Evolutionary conservation across 2,113 vertebrate genomes (phyloP).

Genomic region (Poeciliopsis turrubarensis): DNA sequence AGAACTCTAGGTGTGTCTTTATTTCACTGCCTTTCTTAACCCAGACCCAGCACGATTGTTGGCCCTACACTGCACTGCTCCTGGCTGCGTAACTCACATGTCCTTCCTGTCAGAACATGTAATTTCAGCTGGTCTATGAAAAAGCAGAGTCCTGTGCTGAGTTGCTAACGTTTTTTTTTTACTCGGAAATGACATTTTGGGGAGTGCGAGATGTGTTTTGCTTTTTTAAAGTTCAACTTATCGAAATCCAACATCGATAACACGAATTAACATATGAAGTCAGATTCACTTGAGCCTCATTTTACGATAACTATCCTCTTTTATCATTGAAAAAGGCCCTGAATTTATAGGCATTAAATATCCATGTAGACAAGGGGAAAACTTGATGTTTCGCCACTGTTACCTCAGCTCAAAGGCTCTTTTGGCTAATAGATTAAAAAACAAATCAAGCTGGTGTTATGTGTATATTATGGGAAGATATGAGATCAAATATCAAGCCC

Average conservation of each 20-base stretch:
- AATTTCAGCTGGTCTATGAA: constrained; percentile 56
- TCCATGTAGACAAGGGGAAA: no score
- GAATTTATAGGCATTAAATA: no score
- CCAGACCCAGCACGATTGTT: constrained; percentile 32
- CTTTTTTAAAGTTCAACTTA: not conserved
- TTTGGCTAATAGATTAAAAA: no score
- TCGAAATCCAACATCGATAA: not conserved
- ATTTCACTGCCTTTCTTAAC: constrained; percentile 63
- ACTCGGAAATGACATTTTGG: constrained; percentile 1
- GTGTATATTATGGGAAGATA: no score
- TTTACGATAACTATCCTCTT: no score
- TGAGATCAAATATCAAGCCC: no score
- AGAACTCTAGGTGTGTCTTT: constrained; percentile 79
- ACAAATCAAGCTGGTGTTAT: no score
- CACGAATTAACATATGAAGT: not conserved
- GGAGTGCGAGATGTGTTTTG: not conserved
- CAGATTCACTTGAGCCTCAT: no score
- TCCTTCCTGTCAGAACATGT: constrained; percentile 32
- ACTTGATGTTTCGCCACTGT: no score
- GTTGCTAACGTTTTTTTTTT: constrained; percentile 10
- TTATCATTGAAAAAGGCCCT: no score
- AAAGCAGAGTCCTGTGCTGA: constrained; percentile 53
- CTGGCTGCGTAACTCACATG: constrained; percentile 49
- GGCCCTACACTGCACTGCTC: constrained; percentile 49
- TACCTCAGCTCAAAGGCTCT: no score